Evolutionary conservation across 2,888 invertebrate species (phyloP).

Genomic region (Pyralis farinalis): DNA sequence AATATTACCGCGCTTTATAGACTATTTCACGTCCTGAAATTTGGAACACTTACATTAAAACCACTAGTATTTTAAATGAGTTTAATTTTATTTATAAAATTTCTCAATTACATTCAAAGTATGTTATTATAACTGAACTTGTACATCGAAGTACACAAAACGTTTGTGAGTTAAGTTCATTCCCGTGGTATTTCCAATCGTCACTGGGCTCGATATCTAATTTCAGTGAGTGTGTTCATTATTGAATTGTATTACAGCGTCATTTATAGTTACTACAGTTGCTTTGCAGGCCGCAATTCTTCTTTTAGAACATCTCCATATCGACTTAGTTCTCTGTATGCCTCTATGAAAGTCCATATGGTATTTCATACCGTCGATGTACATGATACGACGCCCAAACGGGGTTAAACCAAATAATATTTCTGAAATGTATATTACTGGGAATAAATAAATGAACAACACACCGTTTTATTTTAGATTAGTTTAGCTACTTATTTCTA

Average conservation of each 20-base stretch:
- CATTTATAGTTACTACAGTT: slow-evolving; percentile 27
- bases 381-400: not conserved
- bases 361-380: not conserved
- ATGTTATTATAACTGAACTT: too few species aligned
- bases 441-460: not conserved
- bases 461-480: not conserved
- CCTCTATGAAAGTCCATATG: slow-evolving; percentile 1
- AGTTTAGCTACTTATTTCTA: too few species aligned
- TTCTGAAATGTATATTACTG: not conserved
- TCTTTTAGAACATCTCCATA: slow-evolving; percentile 23
- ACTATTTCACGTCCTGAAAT: too few species aligned
- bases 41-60: too few species aligned
- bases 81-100: too few species aligned
- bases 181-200: too few species aligned
- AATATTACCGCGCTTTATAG: too few species aligned
- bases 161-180: too few species aligned
- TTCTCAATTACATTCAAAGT: too few species aligned
- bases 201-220: too few species aligned
- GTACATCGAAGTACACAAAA: too few species aligned
- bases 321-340: slow-evolving; percentile 12
- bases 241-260: slow-evolving; percentile 21
- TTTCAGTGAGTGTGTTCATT: slow-evolving; percentile 20
- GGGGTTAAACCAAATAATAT: not conserved
- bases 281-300: slow-evolving; percentile 31
- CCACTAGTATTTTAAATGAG: too few species aligned